A percentile compares a stretch with the other conserved stretches of the same genome.
Conservation (phyloP, 2,888 invertebrate genomes). For the Chymomyza amoena region DNA sequence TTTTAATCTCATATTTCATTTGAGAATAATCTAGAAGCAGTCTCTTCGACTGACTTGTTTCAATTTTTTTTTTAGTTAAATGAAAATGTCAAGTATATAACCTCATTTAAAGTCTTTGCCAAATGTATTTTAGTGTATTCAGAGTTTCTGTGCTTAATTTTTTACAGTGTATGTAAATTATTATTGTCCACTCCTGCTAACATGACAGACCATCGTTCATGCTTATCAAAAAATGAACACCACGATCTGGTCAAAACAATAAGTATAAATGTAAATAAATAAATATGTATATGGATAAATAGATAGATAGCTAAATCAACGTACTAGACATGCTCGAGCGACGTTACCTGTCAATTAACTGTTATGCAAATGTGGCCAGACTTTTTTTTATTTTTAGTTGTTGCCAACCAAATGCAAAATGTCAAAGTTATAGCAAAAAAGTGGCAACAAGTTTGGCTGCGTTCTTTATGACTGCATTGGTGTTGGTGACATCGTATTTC, state of each 20-base stretch:
- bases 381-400: conserved; percentile 33
- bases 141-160: conserved; percentile 15
- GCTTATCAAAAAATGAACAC: conserved; percentile 16
- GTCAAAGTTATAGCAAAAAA: conserved; percentile 63
- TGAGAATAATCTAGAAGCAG: too few relatives aligned
- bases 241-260: background rate
- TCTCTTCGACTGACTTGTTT: too few relatives aligned
- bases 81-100: too few relatives aligned
- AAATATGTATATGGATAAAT: background rate
- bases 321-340: conserved; percentile 31
- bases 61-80: too few relatives aligned
- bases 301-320: background rate
- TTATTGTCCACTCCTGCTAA: too few relatives aligned
- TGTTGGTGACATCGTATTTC: conserved; percentile 63
- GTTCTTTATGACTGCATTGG: conserved; percentile 23
- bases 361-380: conserved; percentile 62
- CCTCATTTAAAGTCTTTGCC: too few relatives aligned
- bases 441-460: conserved; percentile 48
- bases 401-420: conserved; percentile 62
- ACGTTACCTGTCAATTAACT: conserved; percentile 44
- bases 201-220: conserved; percentile 52
- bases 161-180: conserved; percentile 10
- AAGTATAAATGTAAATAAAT: background rate
- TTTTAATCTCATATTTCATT: too few relatives aligned
- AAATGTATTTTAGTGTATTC: too few relatives aligned